phyloP scores from a whole-genome alignment of 1,140 invertebrate genomes.

The Hirudo medicinalis region DNA sequence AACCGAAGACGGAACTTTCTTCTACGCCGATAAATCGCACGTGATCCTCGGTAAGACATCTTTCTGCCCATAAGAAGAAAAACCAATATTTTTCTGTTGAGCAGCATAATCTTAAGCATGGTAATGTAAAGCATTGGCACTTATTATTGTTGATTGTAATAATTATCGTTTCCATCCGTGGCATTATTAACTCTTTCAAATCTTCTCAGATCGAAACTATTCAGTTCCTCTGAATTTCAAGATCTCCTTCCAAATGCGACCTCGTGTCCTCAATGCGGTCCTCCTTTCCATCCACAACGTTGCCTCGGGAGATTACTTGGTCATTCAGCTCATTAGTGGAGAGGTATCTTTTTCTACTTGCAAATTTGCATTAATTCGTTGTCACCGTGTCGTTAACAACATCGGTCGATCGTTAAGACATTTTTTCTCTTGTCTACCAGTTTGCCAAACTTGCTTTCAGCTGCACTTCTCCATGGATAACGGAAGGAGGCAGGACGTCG shows the following conservation, averaged over 20 bases:
- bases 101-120: not conserved
- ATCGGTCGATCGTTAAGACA: not conserved
- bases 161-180: not conserved
- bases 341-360: constrained; percentile 26
- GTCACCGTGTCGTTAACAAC: not conserved
- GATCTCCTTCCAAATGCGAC: constrained; percentile 73
- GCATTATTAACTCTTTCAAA: not conserved
- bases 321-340: constrained; percentile 76
- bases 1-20: constrained; percentile 76
- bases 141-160: not conserved
- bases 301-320: constrained; percentile 55
- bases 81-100: no score
- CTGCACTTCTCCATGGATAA: constrained; percentile 70
- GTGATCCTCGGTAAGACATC: constrained; percentile 49
- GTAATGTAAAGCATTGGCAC: not conserved
- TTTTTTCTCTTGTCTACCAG: not conserved
- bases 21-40: constrained; percentile 58
- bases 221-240: constrained; percentile 61
- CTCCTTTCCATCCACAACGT: constrained; percentile 60
- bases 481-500: constrained; percentile 58
- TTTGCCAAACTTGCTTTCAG: constrained; percentile 28
- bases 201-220: constrained; percentile 50
- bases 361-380: not conserved
- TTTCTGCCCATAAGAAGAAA: no score
- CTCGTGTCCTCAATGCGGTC: constrained; percentile 65